A percentile compares a stretch with the other conserved stretches of the same genome.
These are phyloP conservation scores for Mizuhopecten yessoensis DNA, from an alignment of 1,140 invertebrate species.

Conservation along the genomic window DNA sequence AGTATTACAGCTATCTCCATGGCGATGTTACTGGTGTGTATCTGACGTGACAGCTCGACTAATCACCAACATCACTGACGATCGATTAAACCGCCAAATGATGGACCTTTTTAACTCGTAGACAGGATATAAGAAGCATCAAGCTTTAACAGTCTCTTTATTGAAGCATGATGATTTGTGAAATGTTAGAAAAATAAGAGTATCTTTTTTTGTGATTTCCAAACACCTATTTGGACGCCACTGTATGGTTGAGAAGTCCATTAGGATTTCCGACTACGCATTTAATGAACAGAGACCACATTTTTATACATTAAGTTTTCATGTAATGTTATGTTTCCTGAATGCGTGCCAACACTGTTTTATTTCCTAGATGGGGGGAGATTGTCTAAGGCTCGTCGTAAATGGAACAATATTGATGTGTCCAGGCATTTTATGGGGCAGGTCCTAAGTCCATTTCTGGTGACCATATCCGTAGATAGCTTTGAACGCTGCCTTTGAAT, in stretches of 20 bases:
- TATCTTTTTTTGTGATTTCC: neutral
- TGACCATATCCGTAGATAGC: neutral
- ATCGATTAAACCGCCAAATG: neutral
- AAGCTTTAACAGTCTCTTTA: neutral
- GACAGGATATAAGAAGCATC: neutral
- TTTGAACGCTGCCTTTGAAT: neutral
- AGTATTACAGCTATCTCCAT: neutral
- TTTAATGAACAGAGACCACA: constrained; percentile 22
- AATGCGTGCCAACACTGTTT: constrained; percentile 17
- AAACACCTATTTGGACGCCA: neutral
- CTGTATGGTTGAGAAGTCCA: neutral
- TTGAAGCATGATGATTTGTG: constrained; percentile 17
- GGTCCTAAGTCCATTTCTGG: neutral
- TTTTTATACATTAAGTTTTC: constrained; percentile 17
- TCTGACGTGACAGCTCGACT: neutral
- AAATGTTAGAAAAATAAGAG: neutral
- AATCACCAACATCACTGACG: neutral
- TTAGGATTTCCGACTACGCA: neutral
- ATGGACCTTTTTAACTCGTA: neutral
- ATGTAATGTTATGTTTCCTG: neutral
- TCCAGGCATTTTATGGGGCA: neutral
- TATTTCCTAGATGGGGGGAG: neutral
- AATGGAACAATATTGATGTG: constrained; percentile 11
- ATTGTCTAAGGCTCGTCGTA: neutral
- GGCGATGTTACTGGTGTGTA: neutral